Conservation (phyloP, 1,140 invertebrate genomes). For the Argopecten irradians region DNA sequence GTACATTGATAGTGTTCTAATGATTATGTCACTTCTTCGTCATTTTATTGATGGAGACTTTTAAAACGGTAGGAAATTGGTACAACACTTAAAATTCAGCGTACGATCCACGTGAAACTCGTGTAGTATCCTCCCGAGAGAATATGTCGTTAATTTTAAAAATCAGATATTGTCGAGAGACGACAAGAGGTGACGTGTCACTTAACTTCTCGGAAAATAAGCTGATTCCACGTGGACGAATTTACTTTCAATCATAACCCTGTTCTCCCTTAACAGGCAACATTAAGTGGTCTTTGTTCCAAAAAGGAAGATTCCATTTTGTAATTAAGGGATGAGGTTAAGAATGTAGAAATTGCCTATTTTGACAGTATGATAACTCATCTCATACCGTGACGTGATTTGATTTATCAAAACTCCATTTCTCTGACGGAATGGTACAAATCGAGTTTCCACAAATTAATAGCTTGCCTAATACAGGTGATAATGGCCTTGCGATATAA, state of each 20-base stretch:
- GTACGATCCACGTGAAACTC: no score
- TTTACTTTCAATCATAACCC: neutral
- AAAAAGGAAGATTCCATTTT: neutral
- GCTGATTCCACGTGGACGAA: neutral
- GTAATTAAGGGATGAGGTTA: neutral
- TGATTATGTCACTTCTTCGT: no score
- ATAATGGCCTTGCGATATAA: neutral
- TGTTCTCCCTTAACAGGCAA: neutral
- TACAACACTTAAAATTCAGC: no score
- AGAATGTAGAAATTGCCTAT: neutral
- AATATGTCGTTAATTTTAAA: neutral
- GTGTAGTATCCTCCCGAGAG: no score
- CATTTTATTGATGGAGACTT: no score
- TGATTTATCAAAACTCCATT: slow-evolving; percentile 23
- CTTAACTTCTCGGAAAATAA: neutral
- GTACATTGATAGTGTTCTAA: no score
- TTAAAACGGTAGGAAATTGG: no score
- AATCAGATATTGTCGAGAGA: neutral
- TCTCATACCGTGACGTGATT: neutral
- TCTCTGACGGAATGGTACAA: neutral
- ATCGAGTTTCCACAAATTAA: neutral
- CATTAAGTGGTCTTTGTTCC: neutral
- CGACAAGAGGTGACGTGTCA: neutral
- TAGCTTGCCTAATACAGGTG: neutral
- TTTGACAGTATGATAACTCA: neutral